These are phyloP conservation scores for Colius striatus DNA, from an alignment of 2,113 vertebrate species.

Conservation along the genomic window DNA sequence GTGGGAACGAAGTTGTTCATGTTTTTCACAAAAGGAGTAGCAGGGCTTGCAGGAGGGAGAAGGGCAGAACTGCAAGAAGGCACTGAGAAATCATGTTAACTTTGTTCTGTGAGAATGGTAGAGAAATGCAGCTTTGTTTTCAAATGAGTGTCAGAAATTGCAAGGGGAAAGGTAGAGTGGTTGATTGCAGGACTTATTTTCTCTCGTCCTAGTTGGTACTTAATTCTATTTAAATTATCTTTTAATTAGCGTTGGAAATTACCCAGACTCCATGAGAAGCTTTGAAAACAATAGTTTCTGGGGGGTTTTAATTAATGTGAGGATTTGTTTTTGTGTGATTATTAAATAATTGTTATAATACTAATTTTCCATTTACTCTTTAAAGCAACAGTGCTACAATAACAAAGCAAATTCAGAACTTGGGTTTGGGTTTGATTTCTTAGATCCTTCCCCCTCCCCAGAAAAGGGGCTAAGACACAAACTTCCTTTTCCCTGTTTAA, in stretches of 20 bases:
- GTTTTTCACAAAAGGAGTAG: background rate
- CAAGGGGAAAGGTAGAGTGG: background rate
- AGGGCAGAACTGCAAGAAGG: background rate
- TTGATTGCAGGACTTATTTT: background rate
- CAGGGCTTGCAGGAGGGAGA: background rate
- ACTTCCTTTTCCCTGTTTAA: background rate
- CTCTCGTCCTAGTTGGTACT: background rate
- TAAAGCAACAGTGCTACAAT: background rate
- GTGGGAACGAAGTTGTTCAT: background rate
- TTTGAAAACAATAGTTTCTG: background rate
- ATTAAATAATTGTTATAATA: background rate
- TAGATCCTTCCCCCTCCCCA: background rate
- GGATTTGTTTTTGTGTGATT: background rate
- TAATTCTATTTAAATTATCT: background rate
- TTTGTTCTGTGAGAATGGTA: background rate
- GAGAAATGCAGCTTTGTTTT: background rate
- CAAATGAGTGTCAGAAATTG: background rate
- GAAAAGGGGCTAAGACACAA: background rate
- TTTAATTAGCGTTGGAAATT: background rate
- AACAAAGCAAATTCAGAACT: background rate
- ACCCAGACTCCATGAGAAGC: background rate
- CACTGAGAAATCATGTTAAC: background rate
- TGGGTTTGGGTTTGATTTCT: background rate
- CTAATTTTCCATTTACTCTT: background rate
- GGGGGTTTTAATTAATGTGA: background rate